Evolutionary conservation across 2,113 vertebrate genomes (phyloP).

Genomic region (Capreolus pygargus): DNA sequence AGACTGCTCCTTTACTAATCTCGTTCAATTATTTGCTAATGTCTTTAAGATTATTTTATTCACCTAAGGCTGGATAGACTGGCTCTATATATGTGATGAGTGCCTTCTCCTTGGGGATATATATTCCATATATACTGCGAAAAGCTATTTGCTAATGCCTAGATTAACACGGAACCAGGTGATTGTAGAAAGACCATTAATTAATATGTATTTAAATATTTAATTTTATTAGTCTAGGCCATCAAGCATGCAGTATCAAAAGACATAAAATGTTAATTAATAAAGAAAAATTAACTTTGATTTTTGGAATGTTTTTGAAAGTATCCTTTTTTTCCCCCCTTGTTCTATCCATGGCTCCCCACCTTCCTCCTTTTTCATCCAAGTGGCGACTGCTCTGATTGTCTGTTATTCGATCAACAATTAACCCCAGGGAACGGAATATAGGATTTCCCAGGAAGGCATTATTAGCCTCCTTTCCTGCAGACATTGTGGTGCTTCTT

Average conservation of each 20-base stretch:
- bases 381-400: constrained; percentile 28
- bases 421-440: constrained; percentile 56
- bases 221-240: neutral
- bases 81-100: neutral
- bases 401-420: constrained; percentile 42
- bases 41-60: constrained; percentile 56
- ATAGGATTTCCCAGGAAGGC: constrained; percentile 42
- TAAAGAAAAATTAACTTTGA: neutral
- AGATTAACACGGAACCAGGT: neutral
- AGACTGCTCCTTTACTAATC: constrained; percentile 46
- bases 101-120: neutral
- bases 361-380: neutral
- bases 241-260: neutral
- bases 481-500: constrained; percentile 34
- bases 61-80: constrained; percentile 19
- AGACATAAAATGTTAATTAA: neutral
- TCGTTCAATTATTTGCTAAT: constrained; percentile 59
- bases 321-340: neutral
- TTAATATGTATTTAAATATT: neutral
- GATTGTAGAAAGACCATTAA: neutral
- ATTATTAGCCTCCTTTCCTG: constrained; percentile 47
- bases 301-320: neutral
- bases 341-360: neutral
- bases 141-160: neutral
- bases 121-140: neutral